Conservation (phyloP, 2,888 invertebrate species). For the Pammene aurita region DNA sequence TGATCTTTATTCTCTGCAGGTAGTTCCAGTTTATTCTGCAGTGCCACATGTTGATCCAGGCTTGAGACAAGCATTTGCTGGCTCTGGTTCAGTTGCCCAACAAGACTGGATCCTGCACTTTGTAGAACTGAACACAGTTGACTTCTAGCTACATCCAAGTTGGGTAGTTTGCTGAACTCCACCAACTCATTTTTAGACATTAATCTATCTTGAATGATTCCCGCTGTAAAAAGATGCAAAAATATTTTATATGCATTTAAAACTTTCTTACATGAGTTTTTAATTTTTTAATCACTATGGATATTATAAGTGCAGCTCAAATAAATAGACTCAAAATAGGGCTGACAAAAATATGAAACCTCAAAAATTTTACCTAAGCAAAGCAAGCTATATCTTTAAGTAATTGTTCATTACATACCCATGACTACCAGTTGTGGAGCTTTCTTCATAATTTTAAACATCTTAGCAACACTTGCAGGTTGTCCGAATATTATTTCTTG, state of each 20-base stretch:
- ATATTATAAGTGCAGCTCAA: too few species aligned
- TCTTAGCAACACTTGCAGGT: constrained; percentile 83
- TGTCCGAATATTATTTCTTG: constrained; percentile 88
- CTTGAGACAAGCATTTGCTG: constrained; percentile 87
- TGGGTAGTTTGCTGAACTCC: constrained; percentile 85
- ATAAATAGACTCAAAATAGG: too few species aligned
- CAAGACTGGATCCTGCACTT: constrained; percentile 85
- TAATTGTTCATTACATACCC: constrained; percentile 71
- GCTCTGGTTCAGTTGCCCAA: constrained; percentile 86
- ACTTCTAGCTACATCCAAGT: constrained; percentile 85
- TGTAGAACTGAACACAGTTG: constrained; percentile 87
- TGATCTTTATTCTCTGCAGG: constrained; percentile 48
- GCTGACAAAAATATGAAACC: too few species aligned
- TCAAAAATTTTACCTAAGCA: neutral
- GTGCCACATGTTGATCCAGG: constrained; percentile 84
- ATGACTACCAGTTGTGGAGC: constrained; percentile 88
- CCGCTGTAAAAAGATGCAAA: constrained; percentile 78
- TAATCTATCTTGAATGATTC: constrained; percentile 87
- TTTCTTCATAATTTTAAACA: constrained; percentile 87
- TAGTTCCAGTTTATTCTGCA: constrained; percentile 53
- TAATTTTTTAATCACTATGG: too few species aligned
- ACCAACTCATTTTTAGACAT: constrained; percentile 87
- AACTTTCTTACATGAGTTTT: too few species aligned
- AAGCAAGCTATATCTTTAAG: too few species aligned
- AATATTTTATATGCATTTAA: neutral